These are phyloP conservation scores for Amblyopsis rosae DNA, from an alignment of 2,113 vertebrate genomes.

Conservation along the genomic window DNA sequence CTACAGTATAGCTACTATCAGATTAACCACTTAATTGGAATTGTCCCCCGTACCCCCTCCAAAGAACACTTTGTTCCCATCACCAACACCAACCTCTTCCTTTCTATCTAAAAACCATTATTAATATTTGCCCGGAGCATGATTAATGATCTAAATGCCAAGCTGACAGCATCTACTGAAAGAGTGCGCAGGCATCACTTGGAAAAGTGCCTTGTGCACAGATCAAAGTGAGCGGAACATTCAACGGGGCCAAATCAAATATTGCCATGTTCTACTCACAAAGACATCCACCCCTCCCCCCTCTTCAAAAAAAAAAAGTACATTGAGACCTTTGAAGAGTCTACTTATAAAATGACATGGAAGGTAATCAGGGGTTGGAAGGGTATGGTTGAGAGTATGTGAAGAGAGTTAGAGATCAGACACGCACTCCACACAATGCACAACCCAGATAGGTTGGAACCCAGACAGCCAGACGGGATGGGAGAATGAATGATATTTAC, in stretches of 20 bases:
- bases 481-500: conserved; percentile 25
- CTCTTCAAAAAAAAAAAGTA: not conserved
- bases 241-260: conserved; percentile 48
- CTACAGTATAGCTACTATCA: conserved; percentile 1
- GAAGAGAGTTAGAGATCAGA: conserved; percentile 48
- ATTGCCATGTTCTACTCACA: conserved; percentile 28
- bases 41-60: not conserved
- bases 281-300: conserved; percentile 6
- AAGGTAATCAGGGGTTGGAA: conserved; percentile 46
- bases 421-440: conserved; percentile 23
- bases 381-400: conserved; percentile 22
- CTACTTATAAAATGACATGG: conserved; percentile 44
- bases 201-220: conserved; percentile 25
- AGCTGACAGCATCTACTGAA: conserved; percentile 11
- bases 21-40: conserved; percentile 26
- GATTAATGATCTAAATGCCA: conserved; percentile 26
- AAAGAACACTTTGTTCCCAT: conserved; percentile 29
- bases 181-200: conserved; percentile 23
- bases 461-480: conserved; percentile 34
- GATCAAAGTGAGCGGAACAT: conserved; percentile 50
- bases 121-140: conserved; percentile 32
- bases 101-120: conserved; percentile 46
- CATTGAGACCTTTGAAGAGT: conserved; percentile 37
- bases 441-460: conserved; percentile 33
- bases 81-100: conserved; percentile 3